A percentile compares a stretch with the other conserved stretches of the same genome.
phyloP scores from a whole-genome alignment of 1,140 invertebrate species.

The Plectus sambesii region DNA sequence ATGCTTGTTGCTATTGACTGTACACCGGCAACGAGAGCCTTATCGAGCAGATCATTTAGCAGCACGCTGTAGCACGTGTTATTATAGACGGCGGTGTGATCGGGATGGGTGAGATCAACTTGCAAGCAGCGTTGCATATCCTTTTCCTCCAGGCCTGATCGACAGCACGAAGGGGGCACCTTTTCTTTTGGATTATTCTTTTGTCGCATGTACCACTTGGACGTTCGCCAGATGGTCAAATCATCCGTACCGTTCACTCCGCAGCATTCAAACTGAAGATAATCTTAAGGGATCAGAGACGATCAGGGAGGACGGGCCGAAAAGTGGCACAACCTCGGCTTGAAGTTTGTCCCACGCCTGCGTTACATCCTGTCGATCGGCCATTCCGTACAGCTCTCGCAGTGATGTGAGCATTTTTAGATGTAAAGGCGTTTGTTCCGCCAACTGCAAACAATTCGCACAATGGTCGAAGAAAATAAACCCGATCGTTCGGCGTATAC shows the following conservation, averaged over 20 bases:
- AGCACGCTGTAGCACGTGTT: constrained; percentile 40
- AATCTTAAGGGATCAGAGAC: too few species aligned
- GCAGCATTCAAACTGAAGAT: constrained; percentile 39
- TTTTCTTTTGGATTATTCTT: constrained; percentile 22
- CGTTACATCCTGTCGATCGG: constrained; percentile 35
- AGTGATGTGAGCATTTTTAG: constrained; percentile 43
- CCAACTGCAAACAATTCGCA: constrained; percentile 21
- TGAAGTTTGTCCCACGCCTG: constrained; percentile 41
- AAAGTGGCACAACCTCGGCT: constrained; percentile 34
- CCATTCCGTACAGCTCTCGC: constrained; percentile 36
- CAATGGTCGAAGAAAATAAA: constrained; percentile 2
- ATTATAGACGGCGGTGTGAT: constrained; percentile 24
- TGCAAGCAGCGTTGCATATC: too few species aligned
- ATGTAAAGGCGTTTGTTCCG: constrained; percentile 39
- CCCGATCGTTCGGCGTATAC: constrained; percentile 4
- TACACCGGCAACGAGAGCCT: constrained; percentile 38
- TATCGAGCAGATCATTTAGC: constrained; percentile 32
- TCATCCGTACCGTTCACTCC: constrained; percentile 44
- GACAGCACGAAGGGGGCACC: constrained; percentile 31
- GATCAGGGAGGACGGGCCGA: too few species aligned
- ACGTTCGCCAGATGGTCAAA: constrained; percentile 35
- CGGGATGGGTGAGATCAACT: constrained; percentile 1
- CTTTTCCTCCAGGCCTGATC: constrained; percentile 12
- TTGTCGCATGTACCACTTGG: constrained; percentile 45
- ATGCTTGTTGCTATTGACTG: constrained; percentile 33